Conservation (phyloP, 2,113 vertebrate genomes). For the Lates calcarifer region DNA sequence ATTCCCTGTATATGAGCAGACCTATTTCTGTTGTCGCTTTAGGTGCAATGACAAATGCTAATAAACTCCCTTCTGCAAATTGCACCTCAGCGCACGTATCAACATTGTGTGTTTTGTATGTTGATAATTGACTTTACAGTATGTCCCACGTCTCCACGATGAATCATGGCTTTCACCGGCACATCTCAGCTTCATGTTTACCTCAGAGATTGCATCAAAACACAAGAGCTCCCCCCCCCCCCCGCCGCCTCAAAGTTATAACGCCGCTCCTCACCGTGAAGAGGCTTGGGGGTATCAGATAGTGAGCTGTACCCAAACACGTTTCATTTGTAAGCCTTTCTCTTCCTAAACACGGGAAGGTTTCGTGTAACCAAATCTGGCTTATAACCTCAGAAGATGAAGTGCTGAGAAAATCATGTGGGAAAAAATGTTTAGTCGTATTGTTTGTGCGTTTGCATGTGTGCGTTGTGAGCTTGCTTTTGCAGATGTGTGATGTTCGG, state of each 20-base stretch:
- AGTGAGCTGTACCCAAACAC: constrained; percentile 19
- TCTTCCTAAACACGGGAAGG: constrained; percentile 10
- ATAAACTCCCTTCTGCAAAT: constrained; percentile 51
- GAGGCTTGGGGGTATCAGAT: constrained; percentile 44
- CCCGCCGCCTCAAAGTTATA: constrained; percentile 21
- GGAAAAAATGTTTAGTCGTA: not conserved
- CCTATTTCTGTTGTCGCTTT: constrained; percentile 46
- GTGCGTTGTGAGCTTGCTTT: not conserved
- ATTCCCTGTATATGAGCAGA: constrained; percentile 51
- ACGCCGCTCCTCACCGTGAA: constrained; percentile 2
- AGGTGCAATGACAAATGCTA: constrained; percentile 53
- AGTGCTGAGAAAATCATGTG: not conserved
- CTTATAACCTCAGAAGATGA: constrained; percentile 6
- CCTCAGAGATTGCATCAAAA: constrained; percentile 60
- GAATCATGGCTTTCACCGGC: constrained; percentile 36
- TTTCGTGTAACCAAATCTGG: constrained; percentile 32
- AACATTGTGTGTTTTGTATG: constrained; percentile 30
- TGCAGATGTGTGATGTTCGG: constrained; percentile 9
- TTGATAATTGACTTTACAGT: constrained; percentile 63
- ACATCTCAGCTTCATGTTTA: constrained; percentile 41
- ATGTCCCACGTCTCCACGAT: constrained; percentile 27
- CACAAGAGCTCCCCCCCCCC: constrained; percentile 28
- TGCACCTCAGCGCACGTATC: constrained; percentile 29
- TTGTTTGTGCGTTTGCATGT: constrained; percentile 20
- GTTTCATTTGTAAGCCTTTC: constrained; percentile 38